phyloP scores from a whole-genome alignment of 2,888 invertebrate species.

The Eilema depressum region DNA sequence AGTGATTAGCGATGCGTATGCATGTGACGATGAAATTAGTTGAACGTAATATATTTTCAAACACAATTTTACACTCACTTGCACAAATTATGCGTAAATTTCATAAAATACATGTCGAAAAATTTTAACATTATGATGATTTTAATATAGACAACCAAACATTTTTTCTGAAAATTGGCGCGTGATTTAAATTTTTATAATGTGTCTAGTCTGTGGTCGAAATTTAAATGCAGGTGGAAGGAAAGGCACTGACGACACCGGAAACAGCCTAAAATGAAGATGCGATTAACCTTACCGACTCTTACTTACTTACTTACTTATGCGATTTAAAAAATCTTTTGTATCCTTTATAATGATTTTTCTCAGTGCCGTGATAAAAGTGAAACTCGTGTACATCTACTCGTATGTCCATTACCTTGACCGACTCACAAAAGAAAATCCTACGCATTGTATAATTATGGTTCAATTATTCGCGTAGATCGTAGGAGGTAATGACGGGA shows the following conservation, averaged over 20 bases:
- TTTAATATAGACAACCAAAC: no score
- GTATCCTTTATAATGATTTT: no score
- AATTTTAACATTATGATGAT: neutral
- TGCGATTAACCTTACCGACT: no score
- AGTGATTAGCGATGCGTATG: neutral
- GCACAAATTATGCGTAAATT: neutral
- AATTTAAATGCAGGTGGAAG: neutral
- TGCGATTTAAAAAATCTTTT: no score
- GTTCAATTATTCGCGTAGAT: constrained; percentile 6
- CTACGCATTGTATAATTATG: neutral
- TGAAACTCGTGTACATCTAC: neutral
- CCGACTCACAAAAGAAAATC: constrained; percentile 14
- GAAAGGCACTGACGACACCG: neutral
- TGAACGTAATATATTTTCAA: neutral
- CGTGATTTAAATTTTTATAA: neutral
- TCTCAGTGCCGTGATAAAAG: neutral
- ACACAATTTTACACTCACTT: neutral
- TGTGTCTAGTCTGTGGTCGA: neutral
- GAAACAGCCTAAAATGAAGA: neutral
- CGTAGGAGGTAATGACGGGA: constrained; percentile 13
- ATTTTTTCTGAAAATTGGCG: neutral
- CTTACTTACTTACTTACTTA: no score
- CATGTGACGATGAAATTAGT: neutral
- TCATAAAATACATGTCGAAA: neutral
- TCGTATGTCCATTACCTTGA: constrained; percentile 5